Evolutionary conservation across 2,888 invertebrate species (phyloP), one percentile per base, ranked within the genome.

Genomic region (Cephus pulcher): DNA sequence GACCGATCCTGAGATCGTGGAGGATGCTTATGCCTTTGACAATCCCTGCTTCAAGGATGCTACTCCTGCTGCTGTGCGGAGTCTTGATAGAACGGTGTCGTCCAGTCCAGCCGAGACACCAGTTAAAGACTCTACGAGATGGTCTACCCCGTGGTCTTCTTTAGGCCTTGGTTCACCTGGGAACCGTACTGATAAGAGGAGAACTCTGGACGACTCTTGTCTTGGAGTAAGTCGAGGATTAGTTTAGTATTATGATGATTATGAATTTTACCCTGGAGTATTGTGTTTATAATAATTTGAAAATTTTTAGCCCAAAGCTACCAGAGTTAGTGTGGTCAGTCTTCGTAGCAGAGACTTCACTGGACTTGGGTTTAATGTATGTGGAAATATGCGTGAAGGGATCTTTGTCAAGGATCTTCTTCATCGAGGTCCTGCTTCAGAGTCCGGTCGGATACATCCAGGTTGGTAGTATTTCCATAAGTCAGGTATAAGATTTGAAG

Each of bases 311-410:
- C 86, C 90, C 73, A 91, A 91, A 82, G 93, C 93, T 80, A 93
- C 93, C 34, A 93, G 93, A 85, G 92, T 94, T 56, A 93, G 94
- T 85, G 93, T 94, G 76, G 96, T 97, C 73, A 94, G 96, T 82
- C 93, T 98, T 79, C 95, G 96, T 91, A 97, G 97, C 81, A 95
- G 96, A 75, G 97, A 97, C 92, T 97, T 97, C 92, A 97, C 97
- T 0, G 97, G 98, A 0, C 93, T 98, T 0, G 97, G 97, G 1
- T 95, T 98, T 92, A 95, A 96, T 88, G 96, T 97, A 82, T 95
- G 95, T 79, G 98, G 98, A n/a, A 97, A 97, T 85, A 97, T 97
- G 94, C 93, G 96, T 79, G 97, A 98, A 83, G 98, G 98, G 0
- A 97, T 98, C 80, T 96, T 95, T 90, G 95, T 98, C 71, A 97